phyloP scores from a whole-genome alignment of 2,888 invertebrate species.

The Steromphala cineraria region DNA sequence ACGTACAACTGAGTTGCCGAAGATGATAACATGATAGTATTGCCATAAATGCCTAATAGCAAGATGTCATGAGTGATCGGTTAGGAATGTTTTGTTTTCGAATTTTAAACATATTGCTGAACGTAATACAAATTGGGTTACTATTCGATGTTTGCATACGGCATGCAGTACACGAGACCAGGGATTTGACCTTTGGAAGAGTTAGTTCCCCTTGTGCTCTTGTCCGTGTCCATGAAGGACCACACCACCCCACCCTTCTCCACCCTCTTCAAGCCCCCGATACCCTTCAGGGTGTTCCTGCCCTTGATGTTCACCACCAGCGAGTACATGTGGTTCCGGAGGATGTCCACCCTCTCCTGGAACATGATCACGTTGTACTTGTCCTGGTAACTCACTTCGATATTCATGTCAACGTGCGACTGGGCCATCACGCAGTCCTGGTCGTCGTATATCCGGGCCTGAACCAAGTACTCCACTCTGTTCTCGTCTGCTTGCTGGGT shows the following conservation, averaged over 20 bases:
- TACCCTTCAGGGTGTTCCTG: neutral
- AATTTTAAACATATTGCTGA: too few species aligned
- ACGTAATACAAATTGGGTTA: too few species aligned
- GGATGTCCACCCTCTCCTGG: neutral
- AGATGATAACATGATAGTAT: too few species aligned
- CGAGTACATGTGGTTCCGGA: neutral
- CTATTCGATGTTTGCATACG: neutral
- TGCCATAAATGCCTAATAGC: too few species aligned
- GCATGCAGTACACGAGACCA: neutral
- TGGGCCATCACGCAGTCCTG: neutral
- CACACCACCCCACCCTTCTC: neutral
- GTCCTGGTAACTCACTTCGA: neutral
- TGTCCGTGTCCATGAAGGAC: neutral
- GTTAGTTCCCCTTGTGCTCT: constrained; percentile 8
- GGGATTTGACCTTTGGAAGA: neutral
- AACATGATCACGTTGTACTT: neutral
- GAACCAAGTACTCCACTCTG: neutral
- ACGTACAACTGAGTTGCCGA: too few species aligned
- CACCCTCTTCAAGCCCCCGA: neutral
- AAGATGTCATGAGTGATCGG: too few species aligned
- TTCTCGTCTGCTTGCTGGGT: neutral
- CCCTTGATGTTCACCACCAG: neutral
- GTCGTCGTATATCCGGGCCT: neutral
- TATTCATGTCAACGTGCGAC: neutral
- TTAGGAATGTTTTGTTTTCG: too few species aligned